Evolutionary conservation across 2,797 vertebrate genomes (phyloP).

Genomic region (Fratercula arctica): DNA sequence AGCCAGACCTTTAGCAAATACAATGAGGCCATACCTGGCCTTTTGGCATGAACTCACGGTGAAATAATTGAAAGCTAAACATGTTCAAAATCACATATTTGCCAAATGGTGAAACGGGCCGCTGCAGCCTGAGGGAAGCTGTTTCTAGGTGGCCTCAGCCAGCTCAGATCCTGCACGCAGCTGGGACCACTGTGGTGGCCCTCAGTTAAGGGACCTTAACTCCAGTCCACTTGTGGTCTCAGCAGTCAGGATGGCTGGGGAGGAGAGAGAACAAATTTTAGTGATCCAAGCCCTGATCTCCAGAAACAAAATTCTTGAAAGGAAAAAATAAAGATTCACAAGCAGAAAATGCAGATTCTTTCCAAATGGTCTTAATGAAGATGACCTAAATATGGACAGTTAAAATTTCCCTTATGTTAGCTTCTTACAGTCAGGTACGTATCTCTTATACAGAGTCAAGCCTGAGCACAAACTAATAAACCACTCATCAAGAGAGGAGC

Average conservation of each 20-base stretch:
- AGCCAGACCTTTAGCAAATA: slow-evolving; percentile 23
- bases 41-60: background rate
- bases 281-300: background rate
- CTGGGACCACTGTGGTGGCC: background rate
- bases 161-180: background rate
- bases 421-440: background rate
- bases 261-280: background rate
- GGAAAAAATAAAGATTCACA: background rate
- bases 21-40: background rate
- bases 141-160: background rate
- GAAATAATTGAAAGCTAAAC: background rate
- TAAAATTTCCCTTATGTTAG: background rate
- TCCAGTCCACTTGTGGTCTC: background rate
- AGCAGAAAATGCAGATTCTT: background rate
- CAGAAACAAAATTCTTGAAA: background rate
- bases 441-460: background rate
- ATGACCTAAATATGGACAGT: background rate
- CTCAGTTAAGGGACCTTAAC: background rate
- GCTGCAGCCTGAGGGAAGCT: background rate
- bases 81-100: slow-evolving; percentile 10
- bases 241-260: background rate
- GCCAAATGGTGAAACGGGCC: background rate
- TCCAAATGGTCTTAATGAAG: slow-evolving; percentile 2
- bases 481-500: background rate
- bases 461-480: background rate